phyloP scores from a whole-genome alignment of 23 tunicate species.

The Oikopleura albicans region DNA sequence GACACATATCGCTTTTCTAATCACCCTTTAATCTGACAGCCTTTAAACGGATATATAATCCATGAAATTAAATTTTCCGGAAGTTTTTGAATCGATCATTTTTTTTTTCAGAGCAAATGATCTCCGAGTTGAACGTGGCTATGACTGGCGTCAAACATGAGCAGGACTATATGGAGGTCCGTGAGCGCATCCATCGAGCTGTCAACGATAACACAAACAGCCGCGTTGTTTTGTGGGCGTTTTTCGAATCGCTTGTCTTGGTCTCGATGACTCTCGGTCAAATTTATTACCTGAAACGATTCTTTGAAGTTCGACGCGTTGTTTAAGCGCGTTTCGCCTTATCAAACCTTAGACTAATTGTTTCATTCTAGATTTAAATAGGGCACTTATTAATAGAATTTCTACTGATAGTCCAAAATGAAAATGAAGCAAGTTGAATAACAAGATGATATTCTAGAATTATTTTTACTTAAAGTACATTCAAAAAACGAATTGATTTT shows the following conservation, averaged over 20 bases:
- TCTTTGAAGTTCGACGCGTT: slow-evolving; percentile 76
- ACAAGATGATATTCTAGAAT: no score
- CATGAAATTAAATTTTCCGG: slow-evolving; percentile 23
- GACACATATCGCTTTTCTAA: no score
- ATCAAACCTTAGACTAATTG: no score
- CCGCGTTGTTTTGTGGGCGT: slow-evolving; percentile 91
- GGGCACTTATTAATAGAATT: no score
- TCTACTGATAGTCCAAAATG: no score
- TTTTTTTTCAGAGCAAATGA: slow-evolving; percentile 33
- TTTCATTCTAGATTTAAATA: no score
- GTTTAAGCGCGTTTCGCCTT: slow-evolving; percentile 30
- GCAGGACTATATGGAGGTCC: slow-evolving; percentile 96
- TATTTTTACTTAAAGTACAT: no score
- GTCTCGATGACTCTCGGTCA: slow-evolving; percentile 84
- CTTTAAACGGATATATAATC: no score
- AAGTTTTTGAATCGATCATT: slow-evolving; percentile 21
- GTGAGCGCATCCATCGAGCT: slow-evolving; percentile 95
- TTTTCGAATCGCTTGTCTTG: slow-evolving; percentile 73
- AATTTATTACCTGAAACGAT: slow-evolving; percentile 72
- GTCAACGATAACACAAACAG: slow-evolving; percentile 96
- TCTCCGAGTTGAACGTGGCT: slow-evolving; percentile 51
- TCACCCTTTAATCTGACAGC: no score
- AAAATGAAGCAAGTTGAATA: no score
- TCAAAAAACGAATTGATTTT: no score
- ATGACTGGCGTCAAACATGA: slow-evolving; percentile 92